A percentile compares a stretch with the other conserved stretches of the same genome.
Evolutionary conservation across 2,888 invertebrate species (phyloP).

Genomic region (Rotaria magnacalcarata): DNA sequence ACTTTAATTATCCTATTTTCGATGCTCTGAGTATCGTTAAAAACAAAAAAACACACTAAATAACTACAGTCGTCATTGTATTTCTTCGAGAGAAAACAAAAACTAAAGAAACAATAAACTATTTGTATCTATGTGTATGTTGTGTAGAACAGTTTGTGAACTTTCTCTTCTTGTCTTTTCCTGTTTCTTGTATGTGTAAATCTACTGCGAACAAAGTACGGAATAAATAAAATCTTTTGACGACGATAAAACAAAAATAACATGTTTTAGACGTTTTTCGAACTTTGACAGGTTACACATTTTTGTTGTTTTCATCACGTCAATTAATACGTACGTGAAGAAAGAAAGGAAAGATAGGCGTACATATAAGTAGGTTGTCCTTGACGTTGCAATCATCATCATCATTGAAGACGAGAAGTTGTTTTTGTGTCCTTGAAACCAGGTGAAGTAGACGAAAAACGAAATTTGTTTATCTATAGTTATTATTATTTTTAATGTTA

Average conservation of each 20-base stretch:
- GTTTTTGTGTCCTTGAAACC: background rate
- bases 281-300: background rate
- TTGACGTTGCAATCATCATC: background rate
- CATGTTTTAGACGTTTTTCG: background rate
- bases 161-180: background rate
- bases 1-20: background rate
- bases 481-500: too few species aligned
- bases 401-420: background rate
- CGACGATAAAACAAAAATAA: background rate
- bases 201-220: background rate
- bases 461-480: background rate
- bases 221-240: constrained; percentile 1
- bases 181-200: background rate
- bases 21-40: constrained; percentile 21
- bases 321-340: background rate
- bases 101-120: background rate
- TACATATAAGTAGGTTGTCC: background rate
- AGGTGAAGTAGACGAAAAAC: background rate
- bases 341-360: background rate
- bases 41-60: background rate
- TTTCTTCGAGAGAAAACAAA: background rate
- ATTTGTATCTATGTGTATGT: background rate
- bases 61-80: background rate
- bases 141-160: constrained; percentile 31
- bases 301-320: background rate